phyloP scores from a whole-genome alignment of 2,888 invertebrate species.

The Amphiduros pacificus region DNA sequence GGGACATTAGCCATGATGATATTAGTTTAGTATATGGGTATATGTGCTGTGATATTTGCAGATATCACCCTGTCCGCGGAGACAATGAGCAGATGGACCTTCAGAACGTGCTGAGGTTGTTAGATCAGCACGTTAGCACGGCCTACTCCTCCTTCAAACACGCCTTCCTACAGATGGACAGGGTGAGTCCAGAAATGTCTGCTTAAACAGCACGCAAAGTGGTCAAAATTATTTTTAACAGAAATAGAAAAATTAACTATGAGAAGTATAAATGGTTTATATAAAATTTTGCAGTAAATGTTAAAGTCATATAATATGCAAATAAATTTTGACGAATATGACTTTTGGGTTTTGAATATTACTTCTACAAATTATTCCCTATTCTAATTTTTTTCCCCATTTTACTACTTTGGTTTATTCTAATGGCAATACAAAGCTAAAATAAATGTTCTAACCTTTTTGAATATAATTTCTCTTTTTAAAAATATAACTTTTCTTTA shows the following conservation, averaged over 20 bases:
- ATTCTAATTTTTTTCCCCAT: too few species aligned
- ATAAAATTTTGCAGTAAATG: too few species aligned
- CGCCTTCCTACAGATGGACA: conserved; percentile 55
- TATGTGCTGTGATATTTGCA: too few species aligned
- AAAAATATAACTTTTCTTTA: neutral
- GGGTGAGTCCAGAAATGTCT: conserved; percentile 36
- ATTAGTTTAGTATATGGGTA: too few species aligned
- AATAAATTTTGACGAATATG: too few species aligned
- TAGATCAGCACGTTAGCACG: conserved; percentile 48
- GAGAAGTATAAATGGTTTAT: too few species aligned
- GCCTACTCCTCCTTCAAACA: conserved; percentile 49
- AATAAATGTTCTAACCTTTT: neutral
- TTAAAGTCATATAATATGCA: too few species aligned
- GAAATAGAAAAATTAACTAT: too few species aligned
- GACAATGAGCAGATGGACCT: conserved; percentile 37
- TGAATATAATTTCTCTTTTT: neutral
- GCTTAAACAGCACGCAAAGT: too few species aligned
- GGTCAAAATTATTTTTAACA: too few species aligned
- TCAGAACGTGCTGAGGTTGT: conserved; percentile 45
- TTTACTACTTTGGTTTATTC: too few species aligned
- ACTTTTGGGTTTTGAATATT: neutral
- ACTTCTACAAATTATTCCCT: neutral
- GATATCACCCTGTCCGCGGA: conserved; percentile 50
- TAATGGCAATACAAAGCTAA: neutral
- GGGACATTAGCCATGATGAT: too few species aligned